Percentiles rank a stretch among this genome's conserved stretches.
phyloP scores from a whole-genome alignment of 92 coral and sea anemone genomes.

The Muricea muricata region DNA sequence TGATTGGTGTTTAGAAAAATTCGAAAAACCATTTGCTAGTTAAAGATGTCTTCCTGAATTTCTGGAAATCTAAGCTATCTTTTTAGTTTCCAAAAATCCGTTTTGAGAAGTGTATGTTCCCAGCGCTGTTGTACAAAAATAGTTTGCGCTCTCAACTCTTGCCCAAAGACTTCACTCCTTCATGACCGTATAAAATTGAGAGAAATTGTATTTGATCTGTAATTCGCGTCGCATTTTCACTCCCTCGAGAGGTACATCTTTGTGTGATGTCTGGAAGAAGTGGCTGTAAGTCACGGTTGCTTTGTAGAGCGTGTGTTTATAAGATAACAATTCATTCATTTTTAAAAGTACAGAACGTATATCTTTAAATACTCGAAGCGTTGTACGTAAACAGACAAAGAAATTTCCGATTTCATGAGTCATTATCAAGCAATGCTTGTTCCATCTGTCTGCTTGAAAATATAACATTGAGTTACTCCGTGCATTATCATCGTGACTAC shows the following conservation, averaged over 20 bases:
- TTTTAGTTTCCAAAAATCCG: not conserved
- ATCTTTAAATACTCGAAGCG: no score
- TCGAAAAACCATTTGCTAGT: no score
- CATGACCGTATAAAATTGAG: conserved; percentile 14
- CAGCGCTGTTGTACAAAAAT: not conserved
- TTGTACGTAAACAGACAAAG: no score
- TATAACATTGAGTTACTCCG: not conserved
- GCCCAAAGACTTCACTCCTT: conserved; percentile 36
- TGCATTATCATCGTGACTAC: not conserved
- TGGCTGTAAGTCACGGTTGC: not conserved
- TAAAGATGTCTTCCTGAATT: no score
- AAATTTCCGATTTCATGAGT: no score
- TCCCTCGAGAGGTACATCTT: conserved; percentile 40
- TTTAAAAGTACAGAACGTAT: no score
- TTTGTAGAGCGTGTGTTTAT: not conserved
- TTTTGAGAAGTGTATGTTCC: conserved; percentile 33
- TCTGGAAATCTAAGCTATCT: not conserved
- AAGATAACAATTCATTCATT: no score
- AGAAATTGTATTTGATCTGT: not conserved
- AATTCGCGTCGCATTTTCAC: conserved; percentile 15
- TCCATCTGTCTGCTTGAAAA: not conserved
- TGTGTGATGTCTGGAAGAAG: conserved; percentile 50
- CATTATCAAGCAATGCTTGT: no score
- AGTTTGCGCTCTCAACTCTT: conserved; percentile 14
- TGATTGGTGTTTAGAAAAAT: not conserved